phyloP scores from a whole-genome alignment of 30 jellyfish, hydroid and myxozoan species.

The Hydra vulgaris region DNA sequence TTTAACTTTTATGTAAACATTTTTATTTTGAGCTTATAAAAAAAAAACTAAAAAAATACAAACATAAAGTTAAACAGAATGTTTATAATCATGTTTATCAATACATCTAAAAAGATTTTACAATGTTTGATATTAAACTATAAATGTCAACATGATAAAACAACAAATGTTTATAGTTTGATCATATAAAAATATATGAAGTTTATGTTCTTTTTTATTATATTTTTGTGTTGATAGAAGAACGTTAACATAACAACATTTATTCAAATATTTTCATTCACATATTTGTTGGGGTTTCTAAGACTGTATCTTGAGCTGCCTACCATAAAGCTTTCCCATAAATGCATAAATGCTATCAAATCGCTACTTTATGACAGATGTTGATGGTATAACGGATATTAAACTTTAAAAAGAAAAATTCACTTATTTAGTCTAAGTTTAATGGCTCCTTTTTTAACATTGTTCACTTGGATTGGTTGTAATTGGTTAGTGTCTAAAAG shows the following conservation, averaged over 20 bases:
- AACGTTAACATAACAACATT: background rate
- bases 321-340: background rate
- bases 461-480: conserved; percentile 21
- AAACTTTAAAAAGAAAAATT: background rate
- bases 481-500: conserved; percentile 19
- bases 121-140: background rate
- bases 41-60: background rate
- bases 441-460: conserved; percentile 39
- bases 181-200: background rate
- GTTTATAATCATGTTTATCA: background rate
- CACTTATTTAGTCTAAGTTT: conserved; percentile 52
- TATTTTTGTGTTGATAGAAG: background rate
- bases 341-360: background rate
- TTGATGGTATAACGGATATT: background rate
- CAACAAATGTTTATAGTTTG: background rate
- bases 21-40: background rate
- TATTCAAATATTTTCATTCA: background rate
- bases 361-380: background rate
- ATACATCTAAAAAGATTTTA: background rate
- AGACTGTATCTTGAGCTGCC: background rate
- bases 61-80: background rate
- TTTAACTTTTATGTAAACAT: too few relatives aligned
- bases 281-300: background rate
- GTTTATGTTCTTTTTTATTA: too few relatives aligned
- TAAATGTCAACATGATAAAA: background rate